Percentiles rank a stretch among this genome's conserved stretches.
These are phyloP conservation scores for Ommatoiulus sabulosus DNA, from an alignment of 2,888 invertebrate species.

Conservation along the genomic window DNA sequence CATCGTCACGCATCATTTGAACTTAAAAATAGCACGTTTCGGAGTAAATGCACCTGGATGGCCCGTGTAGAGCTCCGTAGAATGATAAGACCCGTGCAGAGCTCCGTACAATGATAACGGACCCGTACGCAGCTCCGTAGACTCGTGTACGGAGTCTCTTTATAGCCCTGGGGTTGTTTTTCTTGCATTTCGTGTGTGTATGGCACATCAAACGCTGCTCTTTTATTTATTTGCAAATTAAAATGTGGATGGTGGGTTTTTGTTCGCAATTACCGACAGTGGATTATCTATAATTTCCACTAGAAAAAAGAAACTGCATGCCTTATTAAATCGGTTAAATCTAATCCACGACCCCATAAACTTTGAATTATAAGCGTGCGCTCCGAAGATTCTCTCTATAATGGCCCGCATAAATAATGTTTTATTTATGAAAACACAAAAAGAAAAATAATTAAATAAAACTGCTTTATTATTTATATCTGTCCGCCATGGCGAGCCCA, in stretches of 20 bases:
- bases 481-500: background rate
- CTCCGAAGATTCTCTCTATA: background rate
- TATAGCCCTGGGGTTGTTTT: too few relatives aligned
- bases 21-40: background rate
- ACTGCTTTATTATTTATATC: background rate
- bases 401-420: background rate
- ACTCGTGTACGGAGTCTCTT: background rate
- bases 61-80: background rate
- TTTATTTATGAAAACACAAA: constrained; percentile 25
- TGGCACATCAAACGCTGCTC: background rate
- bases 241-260: background rate
- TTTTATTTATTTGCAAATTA: background rate
- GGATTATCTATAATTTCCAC: background rate
- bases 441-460: constrained; percentile 24
- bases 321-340: background rate
- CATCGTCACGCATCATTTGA: background rate
- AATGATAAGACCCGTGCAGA: background rate
- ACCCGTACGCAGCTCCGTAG: too few relatives aligned
- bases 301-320: background rate
- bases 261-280: background rate
- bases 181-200: background rate
- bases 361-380: constrained; percentile 16
- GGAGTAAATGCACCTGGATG: background rate
- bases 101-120: background rate
- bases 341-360: background rate